These are phyloP conservation scores for Trichonephila clavipes DNA, from an alignment of 1,140 invertebrate species.

Conservation along the genomic window DNA sequence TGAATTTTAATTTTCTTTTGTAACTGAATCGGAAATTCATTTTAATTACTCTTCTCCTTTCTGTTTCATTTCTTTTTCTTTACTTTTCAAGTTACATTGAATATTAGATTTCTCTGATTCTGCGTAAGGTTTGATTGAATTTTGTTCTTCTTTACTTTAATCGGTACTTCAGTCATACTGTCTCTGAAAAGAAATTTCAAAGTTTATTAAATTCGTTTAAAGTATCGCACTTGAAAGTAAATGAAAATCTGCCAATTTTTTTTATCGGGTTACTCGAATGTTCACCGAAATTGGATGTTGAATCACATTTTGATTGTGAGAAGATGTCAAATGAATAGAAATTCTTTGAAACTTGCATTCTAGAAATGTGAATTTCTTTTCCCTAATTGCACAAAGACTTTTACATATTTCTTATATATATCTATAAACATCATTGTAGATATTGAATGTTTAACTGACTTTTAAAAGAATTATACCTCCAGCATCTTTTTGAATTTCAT, in stretches of 20 bases:
- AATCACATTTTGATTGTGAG: background rate
- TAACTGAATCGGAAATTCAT: conserved; percentile 65
- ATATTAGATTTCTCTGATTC: conserved; percentile 39
- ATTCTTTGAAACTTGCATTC: background rate
- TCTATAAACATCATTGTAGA: no score
- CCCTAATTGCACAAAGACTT: no score
- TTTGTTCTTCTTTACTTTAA: conserved; percentile 27
- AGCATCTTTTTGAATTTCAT: no score
- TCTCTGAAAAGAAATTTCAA: conserved; percentile 35
- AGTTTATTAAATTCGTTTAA: conserved; percentile 53
- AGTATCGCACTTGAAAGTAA: conserved; percentile 26
- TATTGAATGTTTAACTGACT: no score
- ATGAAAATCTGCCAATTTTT: background rate
- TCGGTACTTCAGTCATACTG: conserved; percentile 28
- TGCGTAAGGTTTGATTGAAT: conserved; percentile 55
- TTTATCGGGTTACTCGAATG: background rate
- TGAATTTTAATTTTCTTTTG: conserved; percentile 36
- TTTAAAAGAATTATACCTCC: no score
- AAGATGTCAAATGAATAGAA: background rate
- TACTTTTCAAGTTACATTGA: conserved; percentile 25
- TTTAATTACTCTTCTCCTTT: conserved; percentile 59
- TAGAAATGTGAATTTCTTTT: no score
- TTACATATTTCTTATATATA: no score
- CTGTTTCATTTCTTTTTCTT: background rate
- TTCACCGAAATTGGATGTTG: background rate